Conservation (phyloP, 2,888 invertebrate species). For the Tipula helvola region DNA sequence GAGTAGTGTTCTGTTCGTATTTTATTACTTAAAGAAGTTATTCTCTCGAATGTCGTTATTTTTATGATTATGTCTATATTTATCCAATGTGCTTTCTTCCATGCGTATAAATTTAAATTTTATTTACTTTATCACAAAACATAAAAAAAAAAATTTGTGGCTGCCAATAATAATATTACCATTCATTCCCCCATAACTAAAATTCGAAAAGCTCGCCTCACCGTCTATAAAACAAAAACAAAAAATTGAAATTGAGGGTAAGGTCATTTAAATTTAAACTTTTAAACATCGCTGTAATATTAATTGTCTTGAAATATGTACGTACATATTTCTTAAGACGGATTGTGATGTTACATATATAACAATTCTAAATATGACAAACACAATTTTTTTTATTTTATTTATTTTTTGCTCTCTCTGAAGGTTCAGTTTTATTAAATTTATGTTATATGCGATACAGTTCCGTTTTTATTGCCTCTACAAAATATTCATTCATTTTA, state of each 20-base stretch:
- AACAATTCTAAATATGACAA: neutral
- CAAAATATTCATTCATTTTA: neutral
- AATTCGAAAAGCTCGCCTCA: neutral
- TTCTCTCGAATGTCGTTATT: neutral
- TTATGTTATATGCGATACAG: neutral
- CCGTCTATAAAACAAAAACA: neutral
- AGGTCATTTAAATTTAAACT: neutral
- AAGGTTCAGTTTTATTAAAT: neutral
- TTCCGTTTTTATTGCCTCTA: neutral
- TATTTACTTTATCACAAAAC: neutral
- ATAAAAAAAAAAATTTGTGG: neutral
- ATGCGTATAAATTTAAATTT: neutral
- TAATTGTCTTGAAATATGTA: neutral
- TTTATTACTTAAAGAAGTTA: neutral
- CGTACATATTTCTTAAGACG: neutral
- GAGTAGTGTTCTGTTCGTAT: neutral
- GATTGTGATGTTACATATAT: neutral
- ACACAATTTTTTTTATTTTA: neutral
- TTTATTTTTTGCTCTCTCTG: neutral
- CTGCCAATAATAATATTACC: neutral
- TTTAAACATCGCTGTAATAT: neutral
- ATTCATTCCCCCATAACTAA: neutral
- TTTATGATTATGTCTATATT: neutral
- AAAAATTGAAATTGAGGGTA: neutral
- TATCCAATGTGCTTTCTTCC: neutral